A percentile compares a stretch with the other conserved stretches of the same genome.
These are phyloP conservation scores for Picathartes gymnocephalus DNA, from an alignment of 2,113 vertebrate species.

Conservation along the genomic window DNA sequence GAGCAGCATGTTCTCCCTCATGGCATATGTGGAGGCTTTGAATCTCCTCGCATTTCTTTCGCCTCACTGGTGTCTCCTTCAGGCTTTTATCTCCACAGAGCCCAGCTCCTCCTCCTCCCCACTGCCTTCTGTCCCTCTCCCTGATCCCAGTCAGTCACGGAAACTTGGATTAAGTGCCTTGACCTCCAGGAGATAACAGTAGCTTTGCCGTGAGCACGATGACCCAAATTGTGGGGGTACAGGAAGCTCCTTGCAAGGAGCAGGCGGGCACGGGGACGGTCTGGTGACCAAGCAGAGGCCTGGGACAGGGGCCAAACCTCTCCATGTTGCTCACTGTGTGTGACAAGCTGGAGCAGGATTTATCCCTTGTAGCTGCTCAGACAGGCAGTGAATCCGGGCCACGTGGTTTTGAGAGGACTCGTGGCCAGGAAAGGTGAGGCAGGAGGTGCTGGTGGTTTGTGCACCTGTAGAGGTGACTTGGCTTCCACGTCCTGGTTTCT, in stretches of 20 bases:
- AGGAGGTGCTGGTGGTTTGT: background rate
- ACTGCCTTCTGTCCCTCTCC: background rate
- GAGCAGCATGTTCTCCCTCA: background rate
- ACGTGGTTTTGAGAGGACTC: background rate
- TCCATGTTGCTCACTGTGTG: background rate
- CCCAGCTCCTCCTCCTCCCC: background rate
- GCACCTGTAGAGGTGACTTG: background rate
- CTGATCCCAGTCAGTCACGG: background rate
- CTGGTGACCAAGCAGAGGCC: background rate
- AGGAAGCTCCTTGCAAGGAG: background rate
- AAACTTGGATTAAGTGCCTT: conserved; percentile 17
- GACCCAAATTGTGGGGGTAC: background rate
- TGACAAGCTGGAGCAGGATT: background rate
- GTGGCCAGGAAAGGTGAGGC: background rate
- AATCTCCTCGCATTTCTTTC: background rate
- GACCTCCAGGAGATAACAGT: background rate
- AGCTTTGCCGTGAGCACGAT: background rate
- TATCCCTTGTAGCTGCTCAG: background rate
- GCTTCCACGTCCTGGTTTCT: background rate
- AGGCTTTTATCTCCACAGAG: background rate
- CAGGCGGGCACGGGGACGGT: background rate
- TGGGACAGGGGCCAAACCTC: background rate
- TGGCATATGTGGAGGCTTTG: background rate
- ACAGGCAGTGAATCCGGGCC: accelerated
- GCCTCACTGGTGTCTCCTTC: background rate